These are phyloP conservation scores for Hippoglossus hippoglossus DNA, from an alignment of 2,797 vertebrate species.

Conservation along the genomic window DNA sequence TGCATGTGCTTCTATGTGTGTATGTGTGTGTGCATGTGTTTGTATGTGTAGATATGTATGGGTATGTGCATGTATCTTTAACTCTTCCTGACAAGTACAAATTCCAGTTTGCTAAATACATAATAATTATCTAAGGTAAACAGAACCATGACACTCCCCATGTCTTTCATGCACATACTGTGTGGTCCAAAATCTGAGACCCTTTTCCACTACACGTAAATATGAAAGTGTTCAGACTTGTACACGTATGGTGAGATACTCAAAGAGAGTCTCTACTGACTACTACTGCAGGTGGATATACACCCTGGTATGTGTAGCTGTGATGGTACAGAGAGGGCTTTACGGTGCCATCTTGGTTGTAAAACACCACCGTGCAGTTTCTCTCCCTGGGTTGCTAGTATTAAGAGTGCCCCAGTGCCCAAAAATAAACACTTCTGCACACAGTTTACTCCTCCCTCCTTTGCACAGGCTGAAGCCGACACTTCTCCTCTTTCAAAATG, in stretches of 20 bases:
- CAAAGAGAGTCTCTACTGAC: background rate
- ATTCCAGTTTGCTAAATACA: too few relatives aligned
- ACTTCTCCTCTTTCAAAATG: slow-evolving; percentile 61
- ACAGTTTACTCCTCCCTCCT: slow-evolving; percentile 64
- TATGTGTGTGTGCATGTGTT: too few relatives aligned
- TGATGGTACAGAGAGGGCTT: background rate
- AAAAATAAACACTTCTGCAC: slow-evolving; percentile 62
- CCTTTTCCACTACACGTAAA: too few relatives aligned
- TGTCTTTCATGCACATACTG: background rate
- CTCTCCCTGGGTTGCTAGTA: slow-evolving; percentile 41
- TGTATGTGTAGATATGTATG: too few relatives aligned
- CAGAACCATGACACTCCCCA: background rate
- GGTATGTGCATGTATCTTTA: too few relatives aligned
- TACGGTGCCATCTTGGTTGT: slow-evolving; percentile 33
- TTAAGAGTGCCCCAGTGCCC: slow-evolving; percentile 32
- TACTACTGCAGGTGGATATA: slow-evolving; percentile 10
- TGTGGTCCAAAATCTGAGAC: too few relatives aligned
- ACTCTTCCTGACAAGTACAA: too few relatives aligned
- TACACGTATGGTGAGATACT: background rate
- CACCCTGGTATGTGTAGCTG: background rate
- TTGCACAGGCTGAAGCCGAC: slow-evolving; percentile 32
- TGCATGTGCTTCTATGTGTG: too few relatives aligned
- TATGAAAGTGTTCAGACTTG: too few relatives aligned
- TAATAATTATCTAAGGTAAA: background rate
- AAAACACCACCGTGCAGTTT: slow-evolving; percentile 24